Conservation (phyloP, 2,113 vertebrate species). For the Engystomops pustulosus region DNA sequence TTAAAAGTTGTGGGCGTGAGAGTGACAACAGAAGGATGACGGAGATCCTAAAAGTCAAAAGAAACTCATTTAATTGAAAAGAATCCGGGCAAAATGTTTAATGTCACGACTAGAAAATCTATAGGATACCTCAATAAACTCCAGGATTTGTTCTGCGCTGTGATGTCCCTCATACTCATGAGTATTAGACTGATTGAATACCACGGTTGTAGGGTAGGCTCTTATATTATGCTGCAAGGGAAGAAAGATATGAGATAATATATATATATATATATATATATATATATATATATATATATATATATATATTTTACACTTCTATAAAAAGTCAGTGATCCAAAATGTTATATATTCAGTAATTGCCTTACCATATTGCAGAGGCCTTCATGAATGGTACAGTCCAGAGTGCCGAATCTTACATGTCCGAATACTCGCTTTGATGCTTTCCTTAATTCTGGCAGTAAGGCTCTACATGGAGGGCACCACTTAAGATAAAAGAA, state of each 20-base stretch:
- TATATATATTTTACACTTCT: too few species aligned
- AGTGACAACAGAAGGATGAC: constrained; percentile 84
- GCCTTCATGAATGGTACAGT: constrained; percentile 91
- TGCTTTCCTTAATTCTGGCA: constrained; percentile 95
- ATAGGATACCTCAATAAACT: constrained; percentile 90
- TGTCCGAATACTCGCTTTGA: constrained; percentile 91
- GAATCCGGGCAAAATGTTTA: background rate
- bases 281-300: too few species aligned
- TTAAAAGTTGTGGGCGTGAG: constrained; percentile 84
- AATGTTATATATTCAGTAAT: too few species aligned
- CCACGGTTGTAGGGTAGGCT: constrained; percentile 94
- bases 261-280: too few species aligned
- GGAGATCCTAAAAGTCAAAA: constrained; percentile 81
- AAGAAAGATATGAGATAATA: background rate
- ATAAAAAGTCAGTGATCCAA: too few species aligned
- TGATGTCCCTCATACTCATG: constrained; percentile 96
- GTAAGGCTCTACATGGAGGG: constrained; percentile 90
- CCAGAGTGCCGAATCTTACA: constrained; percentile 92
- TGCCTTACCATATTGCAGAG: constrained; percentile 92
- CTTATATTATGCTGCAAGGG: constrained; percentile 88
- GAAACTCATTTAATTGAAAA: background rate
- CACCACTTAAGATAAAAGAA: constrained; percentile 83
- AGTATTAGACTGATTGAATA: constrained; percentile 91
- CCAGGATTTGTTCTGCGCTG: constrained; percentile 91
- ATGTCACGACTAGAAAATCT: background rate